These are phyloP conservation scores for Henricia sp. DNA, from an alignment of 53 echinoderm and acorn worm species.

Conservation along the genomic window DNA sequence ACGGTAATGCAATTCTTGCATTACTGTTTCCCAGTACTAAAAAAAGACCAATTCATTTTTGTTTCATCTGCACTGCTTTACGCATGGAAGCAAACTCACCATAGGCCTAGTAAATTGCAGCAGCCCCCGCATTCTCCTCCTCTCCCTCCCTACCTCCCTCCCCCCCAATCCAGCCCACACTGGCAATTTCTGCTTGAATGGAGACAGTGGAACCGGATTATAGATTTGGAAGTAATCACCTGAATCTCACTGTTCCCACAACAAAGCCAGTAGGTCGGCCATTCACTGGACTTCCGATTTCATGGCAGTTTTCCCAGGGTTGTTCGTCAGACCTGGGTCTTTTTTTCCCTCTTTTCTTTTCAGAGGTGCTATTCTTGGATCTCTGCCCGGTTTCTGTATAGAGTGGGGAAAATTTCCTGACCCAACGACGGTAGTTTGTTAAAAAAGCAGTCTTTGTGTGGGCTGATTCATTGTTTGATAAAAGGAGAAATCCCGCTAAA, in stretches of 20 bases:
- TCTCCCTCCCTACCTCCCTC: neutral
- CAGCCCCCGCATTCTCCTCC: conserved; percentile 34
- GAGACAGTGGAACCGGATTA: conserved; percentile 54
- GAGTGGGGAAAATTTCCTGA: neutral
- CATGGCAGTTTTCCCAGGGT: conserved; percentile 57
- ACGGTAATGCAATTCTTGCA: conserved; percentile 7
- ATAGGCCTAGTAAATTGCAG: conserved; percentile 11
- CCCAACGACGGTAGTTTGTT: too few species aligned
- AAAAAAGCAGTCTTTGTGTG: too few species aligned
- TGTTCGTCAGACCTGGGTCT: neutral
- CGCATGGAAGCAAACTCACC: conserved; percentile 36
- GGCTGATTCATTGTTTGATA: too few species aligned
- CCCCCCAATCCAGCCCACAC: neutral
- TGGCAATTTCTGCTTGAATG: conserved; percentile 48
- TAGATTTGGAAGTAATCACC: conserved; percentile 63
- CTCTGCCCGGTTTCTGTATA: neutral
- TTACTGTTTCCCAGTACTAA: neutral
- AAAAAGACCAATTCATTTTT: neutral
- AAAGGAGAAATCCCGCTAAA: too few species aligned
- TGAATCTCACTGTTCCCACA: conserved; percentile 46
- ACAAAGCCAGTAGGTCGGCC: conserved; percentile 50
- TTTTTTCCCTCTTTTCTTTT: neutral
- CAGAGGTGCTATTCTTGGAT: neutral
- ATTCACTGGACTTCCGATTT: conserved; percentile 51
- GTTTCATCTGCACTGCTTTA: neutral